Evolutionary conservation across 1,140 invertebrate genomes (phyloP).

Genomic region (Penaeus japonicus): DNA sequence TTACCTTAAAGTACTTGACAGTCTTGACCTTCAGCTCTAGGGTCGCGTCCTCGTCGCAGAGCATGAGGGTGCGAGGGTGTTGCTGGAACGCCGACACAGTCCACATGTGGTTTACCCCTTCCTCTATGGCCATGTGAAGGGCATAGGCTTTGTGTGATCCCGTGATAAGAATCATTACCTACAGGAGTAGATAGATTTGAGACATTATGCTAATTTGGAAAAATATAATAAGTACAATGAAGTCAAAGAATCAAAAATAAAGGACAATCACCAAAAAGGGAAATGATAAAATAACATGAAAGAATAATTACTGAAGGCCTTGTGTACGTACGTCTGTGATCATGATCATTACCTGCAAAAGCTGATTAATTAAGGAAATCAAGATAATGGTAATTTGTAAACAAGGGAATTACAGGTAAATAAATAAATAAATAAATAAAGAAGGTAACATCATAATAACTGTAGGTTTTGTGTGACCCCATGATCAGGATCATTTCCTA

Average conservation of each 20-base stretch:
- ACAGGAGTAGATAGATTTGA: neutral
- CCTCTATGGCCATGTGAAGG: conserved; percentile 95
- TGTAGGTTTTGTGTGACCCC: too few relatives aligned
- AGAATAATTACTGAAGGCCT: too few relatives aligned
- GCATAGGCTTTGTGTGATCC: conserved; percentile 97
- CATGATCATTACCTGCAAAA: too few relatives aligned
- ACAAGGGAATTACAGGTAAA: too few relatives aligned
- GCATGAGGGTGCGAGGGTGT: conserved; percentile 87
- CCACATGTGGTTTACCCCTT: conserved; percentile 99
- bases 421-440: too few relatives aligned
- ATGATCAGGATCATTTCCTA: too few relatives aligned
- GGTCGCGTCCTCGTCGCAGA: conserved; percentile 98
- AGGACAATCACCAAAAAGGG: too few relatives aligned
- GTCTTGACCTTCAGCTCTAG: conserved; percentile 96
- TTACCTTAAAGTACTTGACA: conserved; percentile 97
- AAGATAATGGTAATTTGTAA: too few relatives aligned
- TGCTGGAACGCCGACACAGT: conserved; percentile 99
- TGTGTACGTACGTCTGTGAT: too few relatives aligned
- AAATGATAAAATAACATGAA: too few relatives aligned
- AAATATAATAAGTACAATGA: neutral
- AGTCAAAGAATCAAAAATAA: neutral
- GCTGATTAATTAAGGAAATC: too few relatives aligned
- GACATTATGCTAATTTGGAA: neutral
- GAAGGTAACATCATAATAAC: too few relatives aligned
- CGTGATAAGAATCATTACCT: conserved; percentile 98